A percentile compares a stretch with the other conserved stretches of the same genome.
Conservation (phyloP, 1,140 invertebrate genomes). For the Bombus polaris region DNA sequence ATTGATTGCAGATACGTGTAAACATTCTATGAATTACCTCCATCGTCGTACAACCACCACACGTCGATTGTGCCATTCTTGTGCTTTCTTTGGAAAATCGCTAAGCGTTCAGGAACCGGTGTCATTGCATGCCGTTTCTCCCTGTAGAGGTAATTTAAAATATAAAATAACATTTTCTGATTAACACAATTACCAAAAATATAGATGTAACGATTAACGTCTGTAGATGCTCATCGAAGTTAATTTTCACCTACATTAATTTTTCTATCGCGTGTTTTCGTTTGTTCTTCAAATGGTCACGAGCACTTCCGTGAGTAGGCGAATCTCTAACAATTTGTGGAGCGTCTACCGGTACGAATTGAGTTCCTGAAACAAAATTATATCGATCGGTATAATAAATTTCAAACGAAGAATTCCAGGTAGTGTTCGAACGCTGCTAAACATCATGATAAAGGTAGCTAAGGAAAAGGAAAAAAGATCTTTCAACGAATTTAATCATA, state of each 20-base stretch:
- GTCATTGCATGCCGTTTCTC: constrained; percentile 74
- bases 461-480: not conserved
- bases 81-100: constrained; percentile 86
- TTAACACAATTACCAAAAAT: no score
- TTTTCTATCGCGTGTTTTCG: constrained; percentile 76
- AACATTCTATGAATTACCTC: constrained; percentile 84
- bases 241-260: constrained; percentile 70
- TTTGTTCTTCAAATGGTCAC: constrained; percentile 77
- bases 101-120: constrained; percentile 82
- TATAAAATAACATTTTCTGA: not conserved
- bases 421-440: not conserved
- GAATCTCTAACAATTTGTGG: constrained; percentile 72
- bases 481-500: not conserved
- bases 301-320: constrained; percentile 73
- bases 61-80: constrained; percentile 94
- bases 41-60: constrained; percentile 99
- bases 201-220: no score
- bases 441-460: not conserved
- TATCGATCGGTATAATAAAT: not conserved
- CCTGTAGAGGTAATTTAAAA: constrained; percentile 33
- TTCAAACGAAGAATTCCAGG: not conserved
- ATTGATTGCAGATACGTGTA: not conserved
- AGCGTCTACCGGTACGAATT: constrained; percentile 65
- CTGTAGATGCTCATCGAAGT: no score
- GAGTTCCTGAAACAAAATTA: constrained; percentile 66